These are phyloP conservation scores for Chrysolina americana DNA, from an alignment of 2,888 invertebrate genomes.

Conservation along the genomic window DNA sequence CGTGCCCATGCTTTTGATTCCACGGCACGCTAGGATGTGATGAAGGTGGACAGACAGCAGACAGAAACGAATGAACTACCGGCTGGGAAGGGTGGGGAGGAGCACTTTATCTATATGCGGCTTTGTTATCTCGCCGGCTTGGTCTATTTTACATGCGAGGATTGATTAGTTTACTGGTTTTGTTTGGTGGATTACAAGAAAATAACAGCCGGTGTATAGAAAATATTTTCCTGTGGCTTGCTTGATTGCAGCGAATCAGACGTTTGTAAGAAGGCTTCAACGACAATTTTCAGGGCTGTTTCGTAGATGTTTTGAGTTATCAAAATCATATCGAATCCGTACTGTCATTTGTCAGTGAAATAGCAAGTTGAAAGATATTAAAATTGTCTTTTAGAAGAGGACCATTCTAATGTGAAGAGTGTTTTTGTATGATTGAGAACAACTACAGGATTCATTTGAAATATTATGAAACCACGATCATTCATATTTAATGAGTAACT, in stretches of 20 bases:
- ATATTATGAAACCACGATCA: too few species aligned
- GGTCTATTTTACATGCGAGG: slow-evolving; percentile 26
- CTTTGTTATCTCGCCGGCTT: slow-evolving; percentile 28
- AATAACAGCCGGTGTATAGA: neutral
- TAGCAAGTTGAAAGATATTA: too few species aligned
- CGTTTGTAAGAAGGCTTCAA: neutral
- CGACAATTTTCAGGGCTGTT: neutral
- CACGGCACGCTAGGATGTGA: slow-evolving; percentile 16
- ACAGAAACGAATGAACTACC: slow-evolving; percentile 50
- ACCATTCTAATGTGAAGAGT: too few species aligned
- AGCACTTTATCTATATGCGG: slow-evolving; percentile 15
- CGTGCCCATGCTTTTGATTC: slow-evolving; percentile 8
- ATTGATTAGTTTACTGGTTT: slow-evolving; percentile 28
- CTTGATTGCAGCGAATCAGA: neutral
- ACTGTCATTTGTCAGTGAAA: too few species aligned
- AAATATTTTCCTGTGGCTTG: neutral
- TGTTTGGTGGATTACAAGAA: slow-evolving; percentile 7
- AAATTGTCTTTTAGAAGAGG: too few species aligned
- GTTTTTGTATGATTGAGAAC: too few species aligned
- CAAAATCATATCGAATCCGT: too few species aligned
- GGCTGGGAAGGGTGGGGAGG: slow-evolving; percentile 51
- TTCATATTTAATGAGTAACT: too few species aligned
- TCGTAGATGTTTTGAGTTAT: too few species aligned
- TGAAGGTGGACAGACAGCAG: slow-evolving; percentile 53
- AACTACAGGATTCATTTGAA: too few species aligned